These are phyloP conservation scores for Porites lobata DNA, from an alignment of 92 coral and sea anemone species.

Conservation along the genomic window DNA sequence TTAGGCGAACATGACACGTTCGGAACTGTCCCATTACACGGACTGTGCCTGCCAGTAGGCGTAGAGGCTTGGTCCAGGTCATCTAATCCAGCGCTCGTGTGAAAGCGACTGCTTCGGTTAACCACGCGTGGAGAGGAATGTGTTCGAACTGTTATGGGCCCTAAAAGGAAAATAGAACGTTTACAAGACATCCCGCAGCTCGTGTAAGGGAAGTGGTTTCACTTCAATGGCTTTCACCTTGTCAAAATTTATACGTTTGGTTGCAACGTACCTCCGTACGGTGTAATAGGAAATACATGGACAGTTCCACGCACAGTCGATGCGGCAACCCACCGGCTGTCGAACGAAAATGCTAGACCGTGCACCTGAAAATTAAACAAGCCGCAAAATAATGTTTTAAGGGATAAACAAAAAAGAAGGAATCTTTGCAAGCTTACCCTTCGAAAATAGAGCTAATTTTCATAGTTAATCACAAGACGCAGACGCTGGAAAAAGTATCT, in stretches of 20 bases:
- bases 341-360: constrained; percentile 87
- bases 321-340: constrained; percentile 95
- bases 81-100: constrained; percentile 99
- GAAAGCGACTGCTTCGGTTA: constrained; percentile 98
- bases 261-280: constrained; percentile 89
- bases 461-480: no score
- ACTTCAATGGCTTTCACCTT: background rate
- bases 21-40: constrained; percentile 66
- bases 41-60: constrained; percentile 78
- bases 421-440: no score
- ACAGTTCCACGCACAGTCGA: constrained; percentile 96
- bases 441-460: no score
- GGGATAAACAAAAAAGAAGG: background rate
- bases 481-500: no score
- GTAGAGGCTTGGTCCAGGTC: constrained; percentile 81
- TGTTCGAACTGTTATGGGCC: constrained; percentile 95
- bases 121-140: constrained; percentile 95
- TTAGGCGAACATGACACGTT: constrained; percentile 87
- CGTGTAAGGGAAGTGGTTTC: background rate
- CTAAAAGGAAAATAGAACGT: constrained; percentile 34
- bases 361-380: constrained; percentile 70
- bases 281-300: constrained; percentile 94
- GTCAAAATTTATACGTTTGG: no score
- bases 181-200: background rate
- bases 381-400: background rate